These are phyloP conservation scores for Marmota flaviventris DNA, from an alignment of 2,113 vertebrate genomes.

Conservation along the genomic window DNA sequence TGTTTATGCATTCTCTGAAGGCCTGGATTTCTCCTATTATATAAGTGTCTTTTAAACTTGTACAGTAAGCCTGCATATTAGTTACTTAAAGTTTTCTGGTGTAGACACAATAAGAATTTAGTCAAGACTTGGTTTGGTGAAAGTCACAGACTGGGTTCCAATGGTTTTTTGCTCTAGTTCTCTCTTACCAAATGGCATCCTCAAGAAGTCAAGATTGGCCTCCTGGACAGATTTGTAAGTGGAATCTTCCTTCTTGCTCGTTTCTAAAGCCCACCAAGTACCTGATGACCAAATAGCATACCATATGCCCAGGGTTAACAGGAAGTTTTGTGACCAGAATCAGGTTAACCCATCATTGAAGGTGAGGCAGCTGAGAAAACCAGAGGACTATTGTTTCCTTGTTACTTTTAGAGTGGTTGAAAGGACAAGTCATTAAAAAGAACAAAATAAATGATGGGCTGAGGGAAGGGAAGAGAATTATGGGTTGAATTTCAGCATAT, in stretches of 20 bases:
- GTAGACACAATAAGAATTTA: neutral
- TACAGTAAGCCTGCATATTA: neutral
- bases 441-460: neutral
- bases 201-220: neutral
- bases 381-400: neutral
- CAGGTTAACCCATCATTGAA: neutral
- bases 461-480: neutral
- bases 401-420: neutral
- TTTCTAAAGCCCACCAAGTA: neutral
- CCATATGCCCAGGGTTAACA: neutral
- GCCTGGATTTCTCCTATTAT: neutral
- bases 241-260: neutral
- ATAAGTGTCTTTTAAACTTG: neutral
- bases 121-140: neutral
- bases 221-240: neutral
- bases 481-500: neutral
- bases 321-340: neutral
- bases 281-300: neutral
- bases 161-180: neutral
- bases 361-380: neutral
- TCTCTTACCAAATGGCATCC: neutral
- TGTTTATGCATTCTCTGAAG: neutral
- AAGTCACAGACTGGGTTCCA: neutral
- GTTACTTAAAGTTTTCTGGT: neutral
- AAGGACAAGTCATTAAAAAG: neutral